Percentiles rank a stretch among this genome's conserved stretches.
These are phyloP conservation scores for Strigamia maritima DNA, from an alignment of 2,888 invertebrate genomes.

Conservation along the genomic window DNA sequence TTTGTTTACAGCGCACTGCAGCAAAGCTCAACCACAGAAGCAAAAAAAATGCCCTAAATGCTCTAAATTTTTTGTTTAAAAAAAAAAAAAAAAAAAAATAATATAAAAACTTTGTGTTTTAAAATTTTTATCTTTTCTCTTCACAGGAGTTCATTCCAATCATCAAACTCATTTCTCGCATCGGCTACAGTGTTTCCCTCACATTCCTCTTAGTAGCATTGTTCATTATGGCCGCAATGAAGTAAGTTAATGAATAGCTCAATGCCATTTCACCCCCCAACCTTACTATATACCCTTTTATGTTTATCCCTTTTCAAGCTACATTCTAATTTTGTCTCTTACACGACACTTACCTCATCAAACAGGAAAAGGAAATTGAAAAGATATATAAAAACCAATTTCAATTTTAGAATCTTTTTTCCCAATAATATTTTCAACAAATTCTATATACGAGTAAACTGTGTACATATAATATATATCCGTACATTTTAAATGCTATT, in stretches of 20 bases:
- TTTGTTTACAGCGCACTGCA: too few species aligned
- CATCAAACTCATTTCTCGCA: constrained; percentile 50
- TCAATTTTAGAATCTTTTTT: too few species aligned
- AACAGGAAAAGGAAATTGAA: background rate
- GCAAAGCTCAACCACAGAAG: too few species aligned
- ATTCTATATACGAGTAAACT: too few species aligned
- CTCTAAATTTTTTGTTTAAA: too few species aligned
- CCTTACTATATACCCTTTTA: constrained; percentile 35
- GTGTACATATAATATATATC: too few species aligned
- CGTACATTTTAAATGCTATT: too few species aligned
- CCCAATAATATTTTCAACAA: too few species aligned
- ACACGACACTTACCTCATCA: background rate
- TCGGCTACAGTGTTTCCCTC: constrained; percentile 53
- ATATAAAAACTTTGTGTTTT: too few species aligned
- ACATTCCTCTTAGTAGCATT: constrained; percentile 52
- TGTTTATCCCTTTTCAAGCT: constrained; percentile 40
- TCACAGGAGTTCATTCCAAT: constrained; percentile 44
- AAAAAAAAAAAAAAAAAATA: too few species aligned
- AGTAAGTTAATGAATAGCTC: constrained; percentile 47
- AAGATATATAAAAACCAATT: too few species aligned
- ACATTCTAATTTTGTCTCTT: constrained; percentile 38
- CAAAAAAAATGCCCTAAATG: too few species aligned
- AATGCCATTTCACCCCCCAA: background rate
- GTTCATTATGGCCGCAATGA: constrained; percentile 52
- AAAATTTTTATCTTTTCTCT: background rate